phyloP scores from a whole-genome alignment of 2,113 vertebrate genomes.

The Suncus etruscus region DNA sequence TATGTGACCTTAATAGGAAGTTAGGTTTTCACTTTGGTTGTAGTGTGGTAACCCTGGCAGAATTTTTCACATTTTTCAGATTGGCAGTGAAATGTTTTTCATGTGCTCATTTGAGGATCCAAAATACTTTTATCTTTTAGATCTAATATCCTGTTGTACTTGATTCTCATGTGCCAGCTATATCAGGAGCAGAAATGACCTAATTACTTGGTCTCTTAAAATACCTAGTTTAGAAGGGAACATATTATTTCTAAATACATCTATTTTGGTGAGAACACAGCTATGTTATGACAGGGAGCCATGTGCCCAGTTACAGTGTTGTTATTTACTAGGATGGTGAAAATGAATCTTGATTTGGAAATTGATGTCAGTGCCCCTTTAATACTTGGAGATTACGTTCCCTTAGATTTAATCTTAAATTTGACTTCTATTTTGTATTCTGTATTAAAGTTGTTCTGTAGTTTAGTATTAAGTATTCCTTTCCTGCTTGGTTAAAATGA shows the following conservation, averaged over 20 bases:
- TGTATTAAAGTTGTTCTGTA: neutral
- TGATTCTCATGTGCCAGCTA: neutral
- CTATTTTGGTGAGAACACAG: too few relatives aligned
- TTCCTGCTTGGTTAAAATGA: too few relatives aligned
- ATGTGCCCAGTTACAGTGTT: neutral
- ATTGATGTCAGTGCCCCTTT: neutral
- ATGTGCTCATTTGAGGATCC: neutral
- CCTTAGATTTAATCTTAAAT: neutral
- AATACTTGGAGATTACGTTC: neutral
- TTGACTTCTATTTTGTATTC: neutral
- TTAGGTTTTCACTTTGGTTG: too few relatives aligned
- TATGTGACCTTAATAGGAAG: too few relatives aligned
- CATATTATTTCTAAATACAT: neutral
- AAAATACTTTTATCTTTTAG: neutral
- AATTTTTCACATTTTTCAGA: neutral
- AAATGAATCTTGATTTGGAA: slow-evolving; percentile 5
- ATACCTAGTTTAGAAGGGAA: neutral
- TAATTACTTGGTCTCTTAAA: neutral
- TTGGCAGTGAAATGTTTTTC: neutral
- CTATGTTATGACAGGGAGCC: neutral
- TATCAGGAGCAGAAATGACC: slow-evolving; percentile 9
- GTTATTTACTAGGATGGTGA: neutral
- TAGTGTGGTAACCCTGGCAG: neutral
- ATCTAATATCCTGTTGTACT: neutral
- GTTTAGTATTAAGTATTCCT: neutral